Base-by-base conservation (phyloP, 2,888 invertebrate species). In the Scaptodrosophila latifasciaeformis region DNA sequence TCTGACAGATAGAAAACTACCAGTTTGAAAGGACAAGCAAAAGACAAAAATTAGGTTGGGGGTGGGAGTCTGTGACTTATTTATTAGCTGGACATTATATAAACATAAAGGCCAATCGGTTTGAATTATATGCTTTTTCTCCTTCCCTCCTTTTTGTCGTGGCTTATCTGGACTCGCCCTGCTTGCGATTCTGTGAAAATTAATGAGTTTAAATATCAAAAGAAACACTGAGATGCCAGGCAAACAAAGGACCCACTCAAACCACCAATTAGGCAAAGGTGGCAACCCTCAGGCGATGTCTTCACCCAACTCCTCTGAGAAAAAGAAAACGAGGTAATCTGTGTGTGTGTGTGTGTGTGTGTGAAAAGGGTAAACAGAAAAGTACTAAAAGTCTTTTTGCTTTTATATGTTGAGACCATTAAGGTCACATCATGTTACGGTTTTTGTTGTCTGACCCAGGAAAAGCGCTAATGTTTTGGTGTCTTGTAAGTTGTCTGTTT, bases 181-280 rank as follows among this genome's bases (percentile, higher is more conserved):
- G 13, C 27, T 40, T 40, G 13, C 4, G 60, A 64, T 65, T 65
- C 46, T 58, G 54, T 51, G 62, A 66, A 77, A 78, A 78, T 77
- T 75, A 79, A 78, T 78, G 78, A 70, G 74, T 60, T 56, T n/a
- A 59, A 67, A 59, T 74, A 69, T 69, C 68, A 77, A 60, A n/a
- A 67, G 65, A 65, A 59, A 54, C 49, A 37, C 37, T 10, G 24
- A 24, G 4, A 24, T 7, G 24, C 24, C 24, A 15, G 37, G 15
- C 15, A 37, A 37, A 1, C 7, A 2, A 13, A 10, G 13, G 15
- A 10, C 29, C 12, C 9, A 18, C 15, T 21, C 15, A 10, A 24
- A 10, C 31, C n/a, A 6, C 29, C 29, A 44, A 44, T 44, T 44
- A 44, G 29, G 43, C 43, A 13, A 15, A 37, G 10, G 37, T n/a